Evolutionary conservation across 2,888 invertebrate genomes (phyloP), one percentile per base, ranked within the genome.

Genomic region (Eupsilia transversa): DNA sequence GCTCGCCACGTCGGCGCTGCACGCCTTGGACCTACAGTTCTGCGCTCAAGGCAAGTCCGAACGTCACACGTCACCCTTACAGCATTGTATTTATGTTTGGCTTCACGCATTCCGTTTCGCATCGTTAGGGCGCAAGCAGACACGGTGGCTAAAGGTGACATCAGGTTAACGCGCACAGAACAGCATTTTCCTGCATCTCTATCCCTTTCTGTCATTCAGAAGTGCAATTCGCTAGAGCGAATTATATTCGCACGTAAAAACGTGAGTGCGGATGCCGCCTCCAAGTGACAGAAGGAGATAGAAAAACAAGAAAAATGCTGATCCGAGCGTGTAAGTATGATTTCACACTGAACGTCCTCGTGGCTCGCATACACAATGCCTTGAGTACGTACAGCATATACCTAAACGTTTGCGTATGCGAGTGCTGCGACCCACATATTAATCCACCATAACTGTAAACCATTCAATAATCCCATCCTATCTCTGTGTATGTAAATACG

Each of bases 21-120:
- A 96, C 93, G 95, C 96, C 80, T 93, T 94, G 90, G 96, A 94
- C 93, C 94, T 95, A 79, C 95, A 95, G 93, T 96, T 94, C 94
- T 94, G 94, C 94, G 94, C 96, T 89, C 94, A 94, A 95, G 94
- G 96, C 95, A 96, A 94, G 95, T 96, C 71, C 65, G n/a, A 66
- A 74, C 60, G 43, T 61, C 68, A 54, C 70, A 17, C 68, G 72
- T 63, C 77, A 81, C 73, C 64, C 80, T 54, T 52, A 74, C 68
- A 68, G 65, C 64, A 82, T 85, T 71, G 43, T 73, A 64, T 65
- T 67, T 72, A 60, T 82, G 80, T 82, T 84, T 65, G 65, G 76
- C 84, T 82, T 82, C 72, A 74, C 72, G 35, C 74, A 83, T 81
- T 79, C 61, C 33, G 59, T 63, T 69, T 33, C n/a, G 41, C 79